Evolutionary conservation across 2,888 invertebrate genomes (phyloP), one percentile per base, ranked within the genome.

Genomic region (Melinaea marsaeus): DNA sequence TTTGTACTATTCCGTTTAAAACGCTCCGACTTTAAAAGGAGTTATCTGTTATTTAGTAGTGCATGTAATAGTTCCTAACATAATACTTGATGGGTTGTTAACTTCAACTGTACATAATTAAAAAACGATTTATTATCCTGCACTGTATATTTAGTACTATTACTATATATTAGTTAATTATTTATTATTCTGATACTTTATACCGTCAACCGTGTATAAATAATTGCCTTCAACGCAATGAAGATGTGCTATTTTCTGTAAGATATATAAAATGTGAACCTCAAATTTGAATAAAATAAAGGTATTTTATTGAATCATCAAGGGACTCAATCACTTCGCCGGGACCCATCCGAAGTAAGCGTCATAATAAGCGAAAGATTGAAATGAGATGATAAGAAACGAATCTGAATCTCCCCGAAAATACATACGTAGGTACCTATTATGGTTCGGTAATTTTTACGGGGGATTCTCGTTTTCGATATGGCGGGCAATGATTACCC

Each of bases 341-440:
- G 57, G 57, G 69, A 57, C 57, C 62, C 63, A 60, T 57, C 63
- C 62, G 64, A 65, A 57, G 59, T 65, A 65, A 67, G 69, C 69
- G 64, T 70, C 64, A 86, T 88, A 88, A 88, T 82, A 86, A 82
- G 84, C 84, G 79, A 78, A 81, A 88, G 89, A 90, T 90, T 85
- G 83, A 87, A 88, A 88, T 85, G 84, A 85, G 83, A 78, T 81
- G 90, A 90, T 90, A 88, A 85, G 73, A 73, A 72, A 70, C 77
- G 78, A 87, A 88, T 89, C 86, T 80, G 85, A 85, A 89, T 88
- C 86, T 89, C 83, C 83, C 87, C 89, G 80, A 90, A 90, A 89
- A 87, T 85, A 82, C 81, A 87, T 85, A 82, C 81, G 80, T 79
- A 81, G 70, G 72, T 79, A 81, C 81, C 80, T 84, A 86, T 87